phyloP scores from a whole-genome alignment of 1,140 invertebrate genomes.

The Listronotus bonariensis region DNA sequence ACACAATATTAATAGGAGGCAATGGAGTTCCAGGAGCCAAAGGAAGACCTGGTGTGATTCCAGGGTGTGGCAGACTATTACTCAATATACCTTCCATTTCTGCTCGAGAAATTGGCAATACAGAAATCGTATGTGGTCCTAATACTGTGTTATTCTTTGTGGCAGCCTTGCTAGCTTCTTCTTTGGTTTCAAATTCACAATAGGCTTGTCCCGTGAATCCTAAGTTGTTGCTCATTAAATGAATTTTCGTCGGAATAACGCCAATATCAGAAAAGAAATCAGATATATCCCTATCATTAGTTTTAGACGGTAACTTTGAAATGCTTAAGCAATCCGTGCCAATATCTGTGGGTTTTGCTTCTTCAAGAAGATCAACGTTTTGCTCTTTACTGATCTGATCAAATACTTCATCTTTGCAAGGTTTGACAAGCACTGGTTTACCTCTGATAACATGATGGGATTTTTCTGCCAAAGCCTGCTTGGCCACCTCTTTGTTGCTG shows the following conservation, averaged over 20 bases:
- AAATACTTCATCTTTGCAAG: constrained; percentile 61
- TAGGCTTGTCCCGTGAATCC: constrained; percentile 79
- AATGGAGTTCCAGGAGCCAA: constrained; percentile 16
- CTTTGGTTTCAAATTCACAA: constrained; percentile 75
- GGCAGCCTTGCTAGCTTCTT: constrained; percentile 72
- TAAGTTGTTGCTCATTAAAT: constrained; percentile 71
- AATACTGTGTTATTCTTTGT: constrained; percentile 72
- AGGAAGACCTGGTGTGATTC: neutral
- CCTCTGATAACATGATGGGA: constrained; percentile 62
- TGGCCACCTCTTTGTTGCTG: constrained; percentile 69
- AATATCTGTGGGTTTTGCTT: constrained; percentile 30
- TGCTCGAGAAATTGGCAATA: constrained; percentile 68
- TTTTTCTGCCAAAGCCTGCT: constrained; percentile 61
- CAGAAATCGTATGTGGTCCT: constrained; percentile 67
- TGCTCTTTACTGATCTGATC: constrained; percentile 57
- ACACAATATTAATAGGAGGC: constrained; percentile 6
- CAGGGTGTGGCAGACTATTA: constrained; percentile 19
- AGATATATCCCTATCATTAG: constrained; percentile 75
- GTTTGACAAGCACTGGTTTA: constrained; percentile 60
- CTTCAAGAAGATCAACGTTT: constrained; percentile 35
- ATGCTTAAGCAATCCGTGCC: constrained; percentile 71
- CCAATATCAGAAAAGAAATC: constrained; percentile 80
- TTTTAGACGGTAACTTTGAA: constrained; percentile 73
- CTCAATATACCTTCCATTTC: constrained; percentile 57
- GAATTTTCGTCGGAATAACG: constrained; percentile 75